Base-by-base conservation (phyloP, 2,888 invertebrate species). In the Rhimphoctona megacephalus region DNA sequence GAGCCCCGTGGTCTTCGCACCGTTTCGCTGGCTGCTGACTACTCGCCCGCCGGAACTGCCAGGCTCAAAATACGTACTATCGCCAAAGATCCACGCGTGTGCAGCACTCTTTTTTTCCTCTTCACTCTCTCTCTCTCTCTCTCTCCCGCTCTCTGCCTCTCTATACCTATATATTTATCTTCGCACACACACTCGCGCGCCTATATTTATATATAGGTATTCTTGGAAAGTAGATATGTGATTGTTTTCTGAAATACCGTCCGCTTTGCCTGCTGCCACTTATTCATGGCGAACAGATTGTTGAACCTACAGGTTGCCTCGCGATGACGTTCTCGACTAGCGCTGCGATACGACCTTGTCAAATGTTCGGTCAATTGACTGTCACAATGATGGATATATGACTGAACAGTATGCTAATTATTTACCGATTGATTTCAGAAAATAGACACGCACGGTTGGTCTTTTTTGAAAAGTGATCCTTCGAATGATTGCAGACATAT, bases 1-100 rank as follows among this genome's bases (percentile, higher is more conserved):
- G 91, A 92, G 91, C 93, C 93, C 93, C 93, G 93, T 93, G 93
- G 93, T 93, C 90, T 90, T 91, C 92, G 90, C 72, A 76, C 82
- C 67, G 70, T 84, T 85, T 69, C 30, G 66, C 85, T 78, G 72
- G 81, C 86, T 85, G 81, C 74, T 85, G 77, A 74, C 80, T 76
- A 57, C 79, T 74, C 80, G 73, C 57, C 81, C 89, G 90, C 92
- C 93, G 92, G 92, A 93, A 93, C 92, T 91, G 90, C 90, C 86
- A 88, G 85, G 89, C 89, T 93, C 92, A 92, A 91, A 89, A 90
- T 89, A 89, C 87, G 83, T 85, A 90, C 90, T 87, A 30, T 39
- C 52, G n/a, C 52, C 57, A 36, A 7, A 78, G 25, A 70, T 79
- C 54, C 57, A 79, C 70, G 70, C 72, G 72, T 73, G 36, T 39